Evolutionary conservation across 2,888 invertebrate genomes (phyloP).

Genomic region (Megastigmus dorsalis): DNA sequence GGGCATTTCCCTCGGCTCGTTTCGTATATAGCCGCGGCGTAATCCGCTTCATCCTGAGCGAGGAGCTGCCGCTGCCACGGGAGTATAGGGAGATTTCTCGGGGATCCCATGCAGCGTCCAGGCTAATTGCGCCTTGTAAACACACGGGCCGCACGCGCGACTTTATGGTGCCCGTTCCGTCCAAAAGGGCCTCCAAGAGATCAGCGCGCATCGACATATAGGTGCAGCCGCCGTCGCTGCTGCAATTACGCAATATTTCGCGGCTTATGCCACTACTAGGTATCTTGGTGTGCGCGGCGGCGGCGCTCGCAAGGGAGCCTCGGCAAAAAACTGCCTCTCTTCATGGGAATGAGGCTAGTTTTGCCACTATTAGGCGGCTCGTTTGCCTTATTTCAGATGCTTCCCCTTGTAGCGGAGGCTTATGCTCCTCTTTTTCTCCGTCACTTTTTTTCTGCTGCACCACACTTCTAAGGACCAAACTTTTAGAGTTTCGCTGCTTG

Average conservation of each 20-base stretch:
- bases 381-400: not conserved
- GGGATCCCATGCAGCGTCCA: conserved; percentile 56
- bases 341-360: conserved; percentile 13
- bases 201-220: not conserved
- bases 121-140: conserved; percentile 66
- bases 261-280: no score
- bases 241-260: conserved; percentile 32
- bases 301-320: not conserved
- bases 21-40: no score
- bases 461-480: no score
- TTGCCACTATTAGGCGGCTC: conserved; percentile 7
- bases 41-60: not conserved
- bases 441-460: no score
- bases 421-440: no score
- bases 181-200: conserved; percentile 49
- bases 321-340: no score
- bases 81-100: conserved; percentile 61
- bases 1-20: conserved; percentile 34
- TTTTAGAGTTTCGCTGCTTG: no score
- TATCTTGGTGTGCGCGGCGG: no score
- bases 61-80: not conserved
- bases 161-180: conserved; percentile 64
- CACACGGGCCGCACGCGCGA: conserved; percentile 56
- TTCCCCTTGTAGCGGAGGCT: not conserved
- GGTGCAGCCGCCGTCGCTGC: not conserved